These are phyloP conservation scores for Lepus oiostolus DNA, from an alignment of 2,797 vertebrate genomes.

Conservation along the genomic window DNA sequence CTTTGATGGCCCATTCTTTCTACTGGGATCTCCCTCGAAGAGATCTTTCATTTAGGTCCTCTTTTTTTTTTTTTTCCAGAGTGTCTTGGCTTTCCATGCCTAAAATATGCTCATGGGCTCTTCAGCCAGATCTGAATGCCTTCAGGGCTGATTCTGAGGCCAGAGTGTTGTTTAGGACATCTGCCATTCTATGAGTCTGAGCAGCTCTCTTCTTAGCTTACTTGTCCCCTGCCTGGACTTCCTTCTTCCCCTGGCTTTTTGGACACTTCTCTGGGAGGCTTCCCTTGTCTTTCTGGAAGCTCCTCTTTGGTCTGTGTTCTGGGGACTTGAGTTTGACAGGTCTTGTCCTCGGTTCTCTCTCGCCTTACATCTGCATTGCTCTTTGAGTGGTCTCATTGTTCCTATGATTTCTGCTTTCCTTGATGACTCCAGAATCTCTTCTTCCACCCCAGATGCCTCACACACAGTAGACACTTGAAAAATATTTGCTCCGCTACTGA, in stretches of 20 bases:
- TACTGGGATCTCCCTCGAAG: too few relatives aligned
- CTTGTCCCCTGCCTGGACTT: neutral
- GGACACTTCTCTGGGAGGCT: neutral
- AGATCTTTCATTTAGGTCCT: too few relatives aligned
- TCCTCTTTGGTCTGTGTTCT: neutral
- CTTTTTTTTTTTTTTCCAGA: too few relatives aligned
- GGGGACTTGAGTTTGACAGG: neutral
- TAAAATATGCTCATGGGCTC: too few relatives aligned
- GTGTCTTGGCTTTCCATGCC: too few relatives aligned
- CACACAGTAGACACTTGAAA: neutral
- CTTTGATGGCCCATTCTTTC: too few relatives aligned
- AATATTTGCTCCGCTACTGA: neutral
- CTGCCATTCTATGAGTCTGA: neutral
- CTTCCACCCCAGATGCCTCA: neutral
- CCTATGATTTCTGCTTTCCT: neutral
- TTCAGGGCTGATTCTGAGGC: neutral
- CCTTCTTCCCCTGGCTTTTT: constrained; percentile 29
- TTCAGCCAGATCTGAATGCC: too few relatives aligned
- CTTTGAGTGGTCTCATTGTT: neutral
- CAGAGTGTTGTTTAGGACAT: too few relatives aligned
- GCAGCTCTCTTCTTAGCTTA: too few relatives aligned
- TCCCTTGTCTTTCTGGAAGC: neutral
- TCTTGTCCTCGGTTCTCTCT: neutral
- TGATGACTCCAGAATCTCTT: neutral
- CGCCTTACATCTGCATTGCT: neutral